Evolutionary conservation across 2,888 invertebrate genomes (phyloP).

Genomic region (Pardosa pseudoannulata): DNA sequence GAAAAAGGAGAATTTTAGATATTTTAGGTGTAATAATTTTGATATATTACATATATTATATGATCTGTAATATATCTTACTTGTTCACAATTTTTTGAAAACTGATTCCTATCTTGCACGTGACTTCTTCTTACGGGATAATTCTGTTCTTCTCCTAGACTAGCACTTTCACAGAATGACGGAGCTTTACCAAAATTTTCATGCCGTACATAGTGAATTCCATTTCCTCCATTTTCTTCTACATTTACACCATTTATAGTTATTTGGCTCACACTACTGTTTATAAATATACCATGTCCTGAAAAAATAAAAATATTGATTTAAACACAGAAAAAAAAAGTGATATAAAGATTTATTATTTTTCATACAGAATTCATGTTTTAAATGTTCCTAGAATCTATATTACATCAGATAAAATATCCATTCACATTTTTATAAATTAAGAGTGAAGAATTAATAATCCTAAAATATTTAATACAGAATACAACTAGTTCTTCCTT

Average conservation of each 20-base stretch:
- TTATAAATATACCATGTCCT: constrained; percentile 92
- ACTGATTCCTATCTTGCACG: constrained; percentile 86
- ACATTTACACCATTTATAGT: constrained; percentile 87
- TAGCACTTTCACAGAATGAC: constrained; percentile 90
- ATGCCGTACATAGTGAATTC: constrained; percentile 89
- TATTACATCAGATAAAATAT: too few species aligned
- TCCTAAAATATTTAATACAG: too few species aligned
- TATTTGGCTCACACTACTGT: constrained; percentile 89
- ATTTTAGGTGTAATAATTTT: too few species aligned
- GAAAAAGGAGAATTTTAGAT: too few species aligned
- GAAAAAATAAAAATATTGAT: constrained; percentile 74
- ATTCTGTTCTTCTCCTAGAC: constrained; percentile 86
- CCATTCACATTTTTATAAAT: too few species aligned
- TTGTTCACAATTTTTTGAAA: constrained; percentile 86
- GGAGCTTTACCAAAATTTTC: constrained; percentile 80
- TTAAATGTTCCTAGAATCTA: too few species aligned
- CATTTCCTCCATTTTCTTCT: constrained; percentile 92
- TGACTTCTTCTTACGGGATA: constrained; percentile 90
- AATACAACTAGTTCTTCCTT: too few species aligned
- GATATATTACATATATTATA: too few species aligned
- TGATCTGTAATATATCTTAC: constrained; percentile 76
- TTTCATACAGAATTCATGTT: too few species aligned
- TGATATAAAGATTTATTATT: too few species aligned
- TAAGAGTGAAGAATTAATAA: too few species aligned
- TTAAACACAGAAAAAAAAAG: too few species aligned